Evolutionary conservation across 2,113 vertebrate genomes (phyloP).

Genomic region (Protobothrops mucrosquamatus): DNA sequence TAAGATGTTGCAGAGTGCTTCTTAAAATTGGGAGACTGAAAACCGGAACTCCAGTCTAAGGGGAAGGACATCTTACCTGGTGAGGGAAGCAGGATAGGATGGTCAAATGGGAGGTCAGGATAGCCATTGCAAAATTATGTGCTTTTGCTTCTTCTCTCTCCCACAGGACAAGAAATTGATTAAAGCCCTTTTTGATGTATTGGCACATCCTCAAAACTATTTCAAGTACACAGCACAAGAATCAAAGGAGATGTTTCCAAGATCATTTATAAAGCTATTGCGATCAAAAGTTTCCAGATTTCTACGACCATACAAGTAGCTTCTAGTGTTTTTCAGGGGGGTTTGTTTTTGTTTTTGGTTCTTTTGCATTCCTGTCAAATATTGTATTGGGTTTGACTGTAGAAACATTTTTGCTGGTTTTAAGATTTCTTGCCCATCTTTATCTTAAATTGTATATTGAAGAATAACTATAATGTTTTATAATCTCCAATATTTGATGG

Average conservation of each 20-base stretch:
- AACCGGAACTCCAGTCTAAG: neutral
- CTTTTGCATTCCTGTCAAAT: constrained; percentile 55
- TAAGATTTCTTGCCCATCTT: constrained; percentile 57
- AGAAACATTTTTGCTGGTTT: constrained; percentile 53
- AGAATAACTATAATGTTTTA: constrained; percentile 48
- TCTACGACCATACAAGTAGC: constrained; percentile 94
- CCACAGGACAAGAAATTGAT: constrained; percentile 95
- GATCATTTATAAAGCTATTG: constrained; percentile 94
- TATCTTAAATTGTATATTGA: constrained; percentile 46
- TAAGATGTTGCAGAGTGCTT: neutral
- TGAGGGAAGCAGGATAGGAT: too few relatives aligned
- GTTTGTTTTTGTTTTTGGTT: constrained; percentile 4
- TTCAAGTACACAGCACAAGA: constrained; percentile 97
- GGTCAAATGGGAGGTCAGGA: neutral
- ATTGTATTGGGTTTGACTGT: constrained; percentile 48
- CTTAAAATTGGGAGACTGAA: neutral
- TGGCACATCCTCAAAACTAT: constrained; percentile 97
- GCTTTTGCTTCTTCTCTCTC: constrained; percentile 21
- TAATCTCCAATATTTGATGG: constrained; percentile 44
- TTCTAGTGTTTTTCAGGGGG: neutral
- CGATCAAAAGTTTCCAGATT: constrained; percentile 96
- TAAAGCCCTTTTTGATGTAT: constrained; percentile 93
- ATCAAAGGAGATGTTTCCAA: constrained; percentile 97
- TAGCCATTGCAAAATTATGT: neutral
- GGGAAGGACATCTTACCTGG: neutral